Conservation (phyloP, 2,113 vertebrate genomes). For the Gambusia affinis region DNA sequence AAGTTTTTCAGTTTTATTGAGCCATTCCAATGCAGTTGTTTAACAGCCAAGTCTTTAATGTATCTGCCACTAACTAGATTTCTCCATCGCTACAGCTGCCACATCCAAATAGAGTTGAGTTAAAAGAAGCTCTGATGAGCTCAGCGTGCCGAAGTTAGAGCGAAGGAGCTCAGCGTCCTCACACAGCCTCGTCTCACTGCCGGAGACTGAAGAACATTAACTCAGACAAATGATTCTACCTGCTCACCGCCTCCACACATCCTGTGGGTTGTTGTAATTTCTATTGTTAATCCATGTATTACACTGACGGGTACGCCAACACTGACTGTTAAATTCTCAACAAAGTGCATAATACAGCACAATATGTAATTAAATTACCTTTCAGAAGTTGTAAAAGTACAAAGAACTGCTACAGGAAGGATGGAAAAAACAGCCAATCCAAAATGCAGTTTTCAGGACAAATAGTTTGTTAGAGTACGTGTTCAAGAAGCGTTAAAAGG, state of each 20-base stretch:
- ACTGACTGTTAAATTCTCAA: background rate
- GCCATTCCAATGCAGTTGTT: background rate
- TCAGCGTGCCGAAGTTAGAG: slow-evolving; percentile 26
- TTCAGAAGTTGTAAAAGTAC: background rate
- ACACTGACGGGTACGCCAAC: background rate
- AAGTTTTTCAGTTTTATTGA: background rate
- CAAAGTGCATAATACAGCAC: background rate
- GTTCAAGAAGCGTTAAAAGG: background rate
- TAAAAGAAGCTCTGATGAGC: slow-evolving; percentile 23
- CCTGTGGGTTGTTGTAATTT: background rate
- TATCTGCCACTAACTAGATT: background rate
- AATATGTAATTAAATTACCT: background rate
- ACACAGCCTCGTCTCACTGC: slow-evolving; percentile 57
- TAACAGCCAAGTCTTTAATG: background rate
- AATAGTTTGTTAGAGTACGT: background rate
- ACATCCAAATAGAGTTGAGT: slow-evolving; percentile 1
- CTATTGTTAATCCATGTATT: background rate
- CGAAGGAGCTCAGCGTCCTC: slow-evolving; percentile 46
- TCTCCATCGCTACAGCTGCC: background rate
- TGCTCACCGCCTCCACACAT: background rate
- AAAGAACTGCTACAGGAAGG: background rate
- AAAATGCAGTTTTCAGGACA: too few relatives aligned
- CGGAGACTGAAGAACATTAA: slow-evolving; percentile 19
- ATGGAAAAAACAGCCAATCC: background rate
- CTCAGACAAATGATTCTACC: slow-evolving; percentile 23